These are phyloP conservation scores for Panurus biarmicus DNA, from an alignment of 2,113 vertebrate species.

Conservation along the genomic window DNA sequence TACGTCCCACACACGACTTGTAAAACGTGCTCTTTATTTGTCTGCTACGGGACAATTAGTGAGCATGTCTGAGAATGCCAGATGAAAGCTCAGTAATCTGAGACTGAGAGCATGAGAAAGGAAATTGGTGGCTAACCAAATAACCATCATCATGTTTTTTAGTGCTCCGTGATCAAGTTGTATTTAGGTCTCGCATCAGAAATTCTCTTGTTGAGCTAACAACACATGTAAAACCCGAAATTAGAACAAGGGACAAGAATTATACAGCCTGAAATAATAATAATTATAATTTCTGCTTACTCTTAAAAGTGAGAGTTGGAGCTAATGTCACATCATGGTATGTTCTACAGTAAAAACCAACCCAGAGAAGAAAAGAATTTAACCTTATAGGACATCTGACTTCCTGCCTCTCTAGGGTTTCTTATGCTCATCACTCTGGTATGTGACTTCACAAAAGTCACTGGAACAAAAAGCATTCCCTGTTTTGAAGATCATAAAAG, in stretches of 20 bases:
- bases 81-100: slow-evolving; percentile 32
- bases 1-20: neutral
- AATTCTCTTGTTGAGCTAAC: neutral
- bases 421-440: slow-evolving; percentile 29
- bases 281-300: neutral
- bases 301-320: neutral
- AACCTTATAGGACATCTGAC: slow-evolving; percentile 33
- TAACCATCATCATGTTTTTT: neutral
- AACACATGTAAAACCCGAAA: neutral
- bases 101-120: slow-evolving; percentile 31
- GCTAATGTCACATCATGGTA: neutral
- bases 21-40: slow-evolving; percentile 38
- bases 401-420: slow-evolving; percentile 23
- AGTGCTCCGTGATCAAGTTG: neutral
- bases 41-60: slow-evolving; percentile 27
- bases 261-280: neutral
- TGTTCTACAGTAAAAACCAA: neutral
- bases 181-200: neutral
- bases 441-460: slow-evolving; percentile 33
- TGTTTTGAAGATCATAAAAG: slow-evolving; percentile 36
- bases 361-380: neutral
- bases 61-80: slow-evolving; percentile 24
- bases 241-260: neutral
- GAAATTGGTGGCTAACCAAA: slow-evolving; percentile 60
- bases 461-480: slow-evolving; percentile 33